Evolutionary conservation across 1,140 invertebrate species (phyloP).

Genomic region (Paraescarpia echinospica): DNA sequence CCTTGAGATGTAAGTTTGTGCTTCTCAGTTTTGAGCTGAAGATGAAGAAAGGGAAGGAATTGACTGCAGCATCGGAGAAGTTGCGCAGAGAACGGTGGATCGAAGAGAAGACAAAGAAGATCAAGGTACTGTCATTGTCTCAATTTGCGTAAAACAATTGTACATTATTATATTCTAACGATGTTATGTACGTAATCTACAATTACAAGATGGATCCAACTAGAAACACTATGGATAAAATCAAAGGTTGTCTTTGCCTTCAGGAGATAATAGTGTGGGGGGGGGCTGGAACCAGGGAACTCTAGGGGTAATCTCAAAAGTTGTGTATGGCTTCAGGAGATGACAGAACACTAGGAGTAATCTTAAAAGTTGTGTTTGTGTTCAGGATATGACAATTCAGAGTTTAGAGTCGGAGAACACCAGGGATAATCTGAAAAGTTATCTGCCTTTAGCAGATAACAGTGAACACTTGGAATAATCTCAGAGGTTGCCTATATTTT

Average conservation of each 20-base stretch:
- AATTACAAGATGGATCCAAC: background rate
- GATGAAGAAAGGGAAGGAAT: conserved; percentile 56
- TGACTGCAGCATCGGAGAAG: conserved; percentile 57
- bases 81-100: conserved; percentile 59
- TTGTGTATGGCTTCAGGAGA: background rate
- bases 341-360: too few relatives aligned
- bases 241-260: background rate
- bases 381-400: too few relatives aligned
- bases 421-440: too few relatives aligned
- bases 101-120: conserved; percentile 60
- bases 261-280: conserved; percentile 60
- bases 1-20: background rate
- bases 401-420: too few relatives aligned
- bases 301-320: background rate
- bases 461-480: too few relatives aligned
- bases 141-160: background rate
- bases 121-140: conserved; percentile 45
- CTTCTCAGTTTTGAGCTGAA: conserved; percentile 49
- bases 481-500: too few relatives aligned
- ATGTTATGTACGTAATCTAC: background rate
- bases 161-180: background rate
- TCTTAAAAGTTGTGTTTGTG: too few relatives aligned
- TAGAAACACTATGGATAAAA: too few relatives aligned
- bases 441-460: too few relatives aligned
- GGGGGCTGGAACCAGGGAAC: conserved; percentile 37